Evolutionary conservation across 23 tunicate species (phyloP).

Genomic region (Halocynthia aurantium): DNA sequence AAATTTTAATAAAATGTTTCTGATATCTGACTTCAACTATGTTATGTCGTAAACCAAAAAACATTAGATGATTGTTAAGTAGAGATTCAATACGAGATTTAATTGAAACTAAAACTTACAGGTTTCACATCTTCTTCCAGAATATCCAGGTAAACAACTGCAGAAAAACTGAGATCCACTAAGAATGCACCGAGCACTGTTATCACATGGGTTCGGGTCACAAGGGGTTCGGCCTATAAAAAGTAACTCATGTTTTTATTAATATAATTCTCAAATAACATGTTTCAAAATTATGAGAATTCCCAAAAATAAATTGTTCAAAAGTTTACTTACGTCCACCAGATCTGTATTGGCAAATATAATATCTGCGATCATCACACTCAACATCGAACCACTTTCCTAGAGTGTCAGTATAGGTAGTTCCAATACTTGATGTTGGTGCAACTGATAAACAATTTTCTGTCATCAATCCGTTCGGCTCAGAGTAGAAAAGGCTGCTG

Average conservation of each 20-base stretch:
- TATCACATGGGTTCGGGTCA: constrained; percentile 8
- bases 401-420: constrained; percentile 4
- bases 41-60: too few relatives aligned
- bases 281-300: background rate
- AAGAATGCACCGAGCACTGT: constrained; percentile 10
- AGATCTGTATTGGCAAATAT: constrained; percentile 9
- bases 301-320: background rate
- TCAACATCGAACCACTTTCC: constrained; percentile 25
- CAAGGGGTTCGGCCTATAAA: background rate
- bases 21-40: too few relatives aligned
- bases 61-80: background rate
- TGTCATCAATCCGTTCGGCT: constrained; percentile 1
- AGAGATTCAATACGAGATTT: background rate
- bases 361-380: background rate
- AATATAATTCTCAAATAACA: background rate
- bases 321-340: constrained; percentile 17
- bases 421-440: background rate
- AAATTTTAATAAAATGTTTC: too few relatives aligned
- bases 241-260: background rate
- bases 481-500: background rate
- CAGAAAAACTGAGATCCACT: background rate
- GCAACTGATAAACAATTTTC: constrained; percentile 13
- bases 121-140: constrained; percentile 13
- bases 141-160: constrained; percentile 1
- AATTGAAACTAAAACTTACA: background rate